Conservation (phyloP, 2,888 invertebrate species). For the Teinopalpus imperialis region DNA sequence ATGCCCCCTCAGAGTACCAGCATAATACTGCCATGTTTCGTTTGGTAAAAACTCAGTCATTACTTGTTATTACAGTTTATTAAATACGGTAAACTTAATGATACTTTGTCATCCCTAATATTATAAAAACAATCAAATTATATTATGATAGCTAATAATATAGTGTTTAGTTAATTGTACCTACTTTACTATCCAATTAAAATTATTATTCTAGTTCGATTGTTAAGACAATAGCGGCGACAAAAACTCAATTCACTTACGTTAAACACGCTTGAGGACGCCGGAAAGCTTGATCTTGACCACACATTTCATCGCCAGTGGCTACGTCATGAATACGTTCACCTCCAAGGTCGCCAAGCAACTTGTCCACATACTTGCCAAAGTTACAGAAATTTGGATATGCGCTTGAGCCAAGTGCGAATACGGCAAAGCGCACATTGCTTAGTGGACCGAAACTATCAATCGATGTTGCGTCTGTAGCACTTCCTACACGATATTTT, state of each 20-base stretch:
- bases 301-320: conserved; percentile 97
- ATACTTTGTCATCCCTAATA: too few relatives aligned
- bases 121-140: too few relatives aligned
- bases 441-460: conserved; percentile 95
- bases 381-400: conserved; percentile 98
- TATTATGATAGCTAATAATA: too few relatives aligned
- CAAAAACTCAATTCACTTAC: conserved; percentile 68
- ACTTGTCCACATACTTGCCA: conserved; percentile 95
- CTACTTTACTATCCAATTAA: too few relatives aligned
- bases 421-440: conserved; percentile 96
- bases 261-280: conserved; percentile 94
- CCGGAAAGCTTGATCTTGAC: conserved; percentile 96
- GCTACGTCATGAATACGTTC: conserved; percentile 92
- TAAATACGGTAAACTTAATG: too few relatives aligned
- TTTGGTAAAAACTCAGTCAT: too few relatives aligned
- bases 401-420: conserved; percentile 96
- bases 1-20: too few relatives aligned
- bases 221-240: conserved; percentile 6
- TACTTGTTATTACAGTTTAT: too few relatives aligned
- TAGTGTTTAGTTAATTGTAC: too few relatives aligned
- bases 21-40: too few relatives aligned
- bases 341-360: conserved; percentile 94
- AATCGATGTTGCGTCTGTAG: conserved; percentile 90
- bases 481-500: conserved; percentile 80
- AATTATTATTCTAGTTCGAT: too few relatives aligned